Conservation (phyloP, 2,888 invertebrate species). For the Odontocolon sp. region DNA sequence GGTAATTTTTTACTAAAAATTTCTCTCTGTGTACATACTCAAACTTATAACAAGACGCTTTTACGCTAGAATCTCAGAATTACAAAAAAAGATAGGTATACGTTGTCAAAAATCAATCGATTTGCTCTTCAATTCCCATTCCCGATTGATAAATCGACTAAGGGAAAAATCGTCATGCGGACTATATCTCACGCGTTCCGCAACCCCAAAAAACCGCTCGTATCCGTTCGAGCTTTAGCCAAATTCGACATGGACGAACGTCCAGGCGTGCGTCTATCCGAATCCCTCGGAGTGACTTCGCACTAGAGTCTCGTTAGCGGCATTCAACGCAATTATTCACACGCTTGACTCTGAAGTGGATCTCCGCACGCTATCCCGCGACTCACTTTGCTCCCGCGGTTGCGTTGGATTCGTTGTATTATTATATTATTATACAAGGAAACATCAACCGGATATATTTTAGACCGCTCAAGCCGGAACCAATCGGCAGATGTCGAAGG, state of each 20-base stretch:
- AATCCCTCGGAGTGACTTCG: slow-evolving; percentile 64
- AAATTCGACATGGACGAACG: slow-evolving; percentile 43
- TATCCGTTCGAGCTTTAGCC: neutral
- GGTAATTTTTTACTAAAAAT: too few relatives aligned
- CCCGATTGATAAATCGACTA: slow-evolving; percentile 32
- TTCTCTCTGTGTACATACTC: too few relatives aligned
- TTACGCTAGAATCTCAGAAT: too few relatives aligned
- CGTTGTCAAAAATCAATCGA: neutral
- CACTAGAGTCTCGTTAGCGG: slow-evolving; percentile 78
- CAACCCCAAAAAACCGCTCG: neutral
- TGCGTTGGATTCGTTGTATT: too few relatives aligned
- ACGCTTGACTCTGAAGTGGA: slow-evolving; percentile 70
- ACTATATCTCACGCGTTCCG: neutral
- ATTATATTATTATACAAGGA: slow-evolving; percentile 2
- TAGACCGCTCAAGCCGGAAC: slow-evolving; percentile 66
- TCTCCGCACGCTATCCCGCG: slow-evolving; percentile 20
- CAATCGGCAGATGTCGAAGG: slow-evolving; percentile 78
- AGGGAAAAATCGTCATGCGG: neutral
- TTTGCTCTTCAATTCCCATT: slow-evolving; percentile 25
- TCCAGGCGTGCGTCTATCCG: slow-evolving; percentile 27
- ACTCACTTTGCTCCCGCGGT: slow-evolving; percentile 4
- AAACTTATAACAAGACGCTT: too few relatives aligned
- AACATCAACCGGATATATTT: slow-evolving; percentile 65
- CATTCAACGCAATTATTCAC: slow-evolving; percentile 79
- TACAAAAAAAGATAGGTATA: too few relatives aligned